Evolutionary conservation across 2,113 vertebrate species (phyloP), one percentile per base, ranked within the genome.

Genomic region (Pagrus major): DNA sequence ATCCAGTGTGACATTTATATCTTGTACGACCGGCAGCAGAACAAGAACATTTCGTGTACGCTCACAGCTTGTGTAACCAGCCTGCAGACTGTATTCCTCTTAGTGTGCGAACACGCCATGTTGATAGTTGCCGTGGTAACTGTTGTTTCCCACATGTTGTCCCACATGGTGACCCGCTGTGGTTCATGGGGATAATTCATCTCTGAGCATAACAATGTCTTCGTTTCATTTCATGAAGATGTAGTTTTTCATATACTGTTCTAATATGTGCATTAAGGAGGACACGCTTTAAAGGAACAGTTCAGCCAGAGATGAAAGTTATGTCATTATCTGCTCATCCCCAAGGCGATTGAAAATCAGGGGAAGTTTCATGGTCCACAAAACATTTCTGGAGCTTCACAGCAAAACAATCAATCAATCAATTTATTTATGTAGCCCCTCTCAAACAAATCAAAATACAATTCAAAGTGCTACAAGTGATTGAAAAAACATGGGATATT

Each of bases 91-190:
- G 63, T 33, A 16, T 42, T 79, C 74, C 35, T 0, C 3, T 66
- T 44, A 44, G 64, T 71, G 21, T 80, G 47, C 67, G 55, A 73
- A 59, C 41, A 72, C 35, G 15, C 33, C 42, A 67, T 47, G 68
- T 80, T 78, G 81, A 84, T 79, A 65, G 85, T 93, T 93, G 80
- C 92, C 70, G 63, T 92, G 90, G 93, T 66, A 87, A 94, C 89
- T 2, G 65, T 16, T 10, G 10, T 86, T 78, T 55, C 85, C n/a
- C n/a, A n/a, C n/a, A n/a, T n/a, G n/a, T n/a, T 23, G 51, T 89
- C 71, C 74, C 67, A 71, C 42, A 52, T 80, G 78, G 73, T 87
- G 80, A 91, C 84, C 88, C 25, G 33, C 81, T 80, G 81, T 3
- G 78, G 51, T 82, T 65, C 29, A 1, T 41, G 10, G 63, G 71